Percentiles rank a stretch among this genome's conserved stretches.
These are phyloP conservation scores for Epinephelus awoara DNA, from an alignment of 2,797 vertebrate species.

Conservation along the genomic window DNA sequence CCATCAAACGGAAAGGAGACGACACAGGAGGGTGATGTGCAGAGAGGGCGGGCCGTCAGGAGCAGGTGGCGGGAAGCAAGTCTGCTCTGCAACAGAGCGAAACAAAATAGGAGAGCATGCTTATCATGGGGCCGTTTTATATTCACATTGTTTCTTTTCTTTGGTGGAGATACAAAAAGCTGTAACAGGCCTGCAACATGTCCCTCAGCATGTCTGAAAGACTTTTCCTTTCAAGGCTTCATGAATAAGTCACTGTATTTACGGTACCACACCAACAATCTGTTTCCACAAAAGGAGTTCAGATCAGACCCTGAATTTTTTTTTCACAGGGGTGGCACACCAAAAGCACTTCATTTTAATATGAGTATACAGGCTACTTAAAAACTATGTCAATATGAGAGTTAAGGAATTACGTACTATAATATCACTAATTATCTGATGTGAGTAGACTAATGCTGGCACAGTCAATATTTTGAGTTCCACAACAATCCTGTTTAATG, in stretches of 20 bases:
- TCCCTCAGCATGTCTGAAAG: neutral
- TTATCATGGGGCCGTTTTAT: conserved; percentile 12
- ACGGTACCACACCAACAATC: neutral
- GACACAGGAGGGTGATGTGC: neutral
- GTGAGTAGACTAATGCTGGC: too few species aligned
- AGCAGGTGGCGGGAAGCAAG: conserved; percentile 9
- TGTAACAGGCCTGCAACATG: too few species aligned
- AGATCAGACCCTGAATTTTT: neutral
- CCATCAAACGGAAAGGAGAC: neutral
- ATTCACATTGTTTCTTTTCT: conserved; percentile 15
- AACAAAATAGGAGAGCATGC: conserved; percentile 9
- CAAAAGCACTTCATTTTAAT: too few species aligned
- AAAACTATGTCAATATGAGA: too few species aligned
- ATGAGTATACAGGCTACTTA: too few species aligned
- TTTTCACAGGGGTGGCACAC: too few species aligned
- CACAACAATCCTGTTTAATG: too few species aligned
- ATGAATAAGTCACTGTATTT: neutral
- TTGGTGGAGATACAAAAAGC: conserved; percentile 6
- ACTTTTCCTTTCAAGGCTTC: neutral
- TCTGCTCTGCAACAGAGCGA: conserved; percentile 4
- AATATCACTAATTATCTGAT: too few species aligned
- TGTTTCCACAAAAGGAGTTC: neutral
- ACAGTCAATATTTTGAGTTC: too few species aligned
- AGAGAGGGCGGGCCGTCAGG: conserved; percentile 7
- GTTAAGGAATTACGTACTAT: too few species aligned